Percentiles rank a stretch among this genome's conserved stretches.
phyloP scores from a whole-genome alignment of 2,113 vertebrate genomes.

The Paradoxurus hermaphroditus region DNA sequence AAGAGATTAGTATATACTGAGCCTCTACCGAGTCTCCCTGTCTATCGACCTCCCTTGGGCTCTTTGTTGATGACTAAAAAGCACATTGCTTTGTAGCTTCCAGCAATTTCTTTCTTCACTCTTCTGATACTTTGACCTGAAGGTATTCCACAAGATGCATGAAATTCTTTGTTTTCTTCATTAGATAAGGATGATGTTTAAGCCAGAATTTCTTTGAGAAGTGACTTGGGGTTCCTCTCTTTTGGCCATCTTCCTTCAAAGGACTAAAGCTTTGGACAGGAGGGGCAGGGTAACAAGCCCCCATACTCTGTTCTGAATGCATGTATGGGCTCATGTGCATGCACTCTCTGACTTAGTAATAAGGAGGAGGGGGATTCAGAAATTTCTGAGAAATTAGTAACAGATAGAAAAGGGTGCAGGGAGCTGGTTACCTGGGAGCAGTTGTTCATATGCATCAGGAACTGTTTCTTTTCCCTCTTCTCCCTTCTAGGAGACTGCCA shows the following conservation, averaged over 20 bases:
- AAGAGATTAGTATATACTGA: slow-evolving; percentile 11
- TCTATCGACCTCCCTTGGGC: not conserved
- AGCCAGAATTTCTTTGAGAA: not conserved
- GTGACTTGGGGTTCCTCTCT: not conserved
- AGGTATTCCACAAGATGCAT: slow-evolving; percentile 10
- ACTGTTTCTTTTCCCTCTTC: slow-evolving; percentile 33
- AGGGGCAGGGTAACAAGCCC: not conserved
- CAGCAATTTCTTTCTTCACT: not conserved
- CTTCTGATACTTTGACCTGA: slow-evolving; percentile 38
- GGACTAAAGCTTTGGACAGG: not conserved
- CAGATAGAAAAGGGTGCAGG: not conserved
- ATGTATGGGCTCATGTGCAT: not conserved
- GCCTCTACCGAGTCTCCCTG: not conserved
- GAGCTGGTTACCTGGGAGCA: slow-evolving; percentile 50
- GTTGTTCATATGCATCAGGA: slow-evolving; percentile 27
- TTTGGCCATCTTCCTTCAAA: not conserved
- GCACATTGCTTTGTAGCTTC: not conserved
- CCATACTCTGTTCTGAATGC: not conserved
- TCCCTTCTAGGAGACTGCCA: slow-evolving; percentile 46
- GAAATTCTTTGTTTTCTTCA: slow-evolving; percentile 21
- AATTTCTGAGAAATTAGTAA: not conserved
- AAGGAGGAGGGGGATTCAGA: not conserved
- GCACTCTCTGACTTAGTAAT: not conserved
- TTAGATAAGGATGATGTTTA: not conserved
- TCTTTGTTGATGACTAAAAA: not conserved